phyloP scores from a whole-genome alignment of 1,140 invertebrate species.

The Drosophila pseudoobscura region DNA sequence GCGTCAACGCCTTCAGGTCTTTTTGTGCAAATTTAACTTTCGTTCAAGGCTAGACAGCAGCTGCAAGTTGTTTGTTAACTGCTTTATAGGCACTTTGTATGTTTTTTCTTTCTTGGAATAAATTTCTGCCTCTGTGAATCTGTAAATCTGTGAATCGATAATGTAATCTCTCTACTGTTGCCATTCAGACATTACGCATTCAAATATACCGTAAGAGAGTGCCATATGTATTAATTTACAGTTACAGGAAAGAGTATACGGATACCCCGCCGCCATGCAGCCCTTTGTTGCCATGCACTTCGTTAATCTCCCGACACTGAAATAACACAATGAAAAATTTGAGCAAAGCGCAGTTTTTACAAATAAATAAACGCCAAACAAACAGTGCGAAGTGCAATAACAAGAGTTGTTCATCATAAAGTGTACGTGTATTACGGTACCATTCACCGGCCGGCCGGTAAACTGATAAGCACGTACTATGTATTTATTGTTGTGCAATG shows the following conservation, averaged over 20 bases:
- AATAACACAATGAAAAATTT: constrained; percentile 42
- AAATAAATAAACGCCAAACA: constrained; percentile 49
- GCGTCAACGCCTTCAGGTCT: constrained; percentile 35
- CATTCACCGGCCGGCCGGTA: constrained; percentile 69
- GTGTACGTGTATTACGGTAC: constrained; percentile 15
- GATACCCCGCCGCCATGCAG: not conserved
- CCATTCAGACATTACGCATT: not conserved
- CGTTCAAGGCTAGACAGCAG: constrained; percentile 43
- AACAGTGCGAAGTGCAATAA: constrained; percentile 32
- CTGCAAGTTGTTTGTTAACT: constrained; percentile 36
- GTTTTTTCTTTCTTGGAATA: not conserved
- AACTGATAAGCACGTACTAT: constrained; percentile 64
- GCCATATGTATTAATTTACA: too few relatives aligned
- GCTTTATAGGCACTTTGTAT: constrained; percentile 11
- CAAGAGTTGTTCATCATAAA: constrained; percentile 10
- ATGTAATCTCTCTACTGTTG: constrained; percentile 13
- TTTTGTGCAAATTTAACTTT: constrained; percentile 34
- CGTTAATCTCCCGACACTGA: not conserved
- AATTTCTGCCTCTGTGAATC: not conserved
- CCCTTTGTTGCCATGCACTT: constrained; percentile 2
- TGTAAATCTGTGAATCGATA: constrained; percentile 11
- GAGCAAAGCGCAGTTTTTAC: constrained; percentile 25
- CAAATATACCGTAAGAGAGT: too few relatives aligned
- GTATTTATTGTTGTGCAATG: not conserved
- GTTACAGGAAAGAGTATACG: not conserved